phyloP scores from a whole-genome alignment of 2,888 invertebrate genomes.

The Pristionchus exspectatus region DNA sequence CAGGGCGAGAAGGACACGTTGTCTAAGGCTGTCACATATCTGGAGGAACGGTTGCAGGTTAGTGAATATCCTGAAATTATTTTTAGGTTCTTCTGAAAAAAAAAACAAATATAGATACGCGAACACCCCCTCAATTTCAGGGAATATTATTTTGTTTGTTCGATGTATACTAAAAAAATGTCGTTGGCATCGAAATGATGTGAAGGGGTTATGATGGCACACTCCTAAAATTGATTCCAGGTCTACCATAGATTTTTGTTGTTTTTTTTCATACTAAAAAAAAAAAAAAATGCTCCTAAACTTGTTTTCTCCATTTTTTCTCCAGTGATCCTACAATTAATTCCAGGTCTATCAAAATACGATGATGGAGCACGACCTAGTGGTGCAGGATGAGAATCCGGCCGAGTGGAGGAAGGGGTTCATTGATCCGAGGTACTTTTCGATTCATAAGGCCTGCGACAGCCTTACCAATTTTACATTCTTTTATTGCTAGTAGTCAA shows the following conservation, averaged over 20 bases:
- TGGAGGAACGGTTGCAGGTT: constrained; percentile 73
- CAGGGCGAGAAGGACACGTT: constrained; percentile 68
- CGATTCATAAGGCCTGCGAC: no score
- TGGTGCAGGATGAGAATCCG: constrained; percentile 70
- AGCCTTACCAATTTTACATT: no score
- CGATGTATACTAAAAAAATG: no score
- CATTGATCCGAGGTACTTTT: constrained; percentile 68
- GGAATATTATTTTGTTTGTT: no score
- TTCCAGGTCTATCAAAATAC: constrained; percentile 72
- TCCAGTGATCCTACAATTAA: neutral
- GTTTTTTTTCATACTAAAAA: neutral
- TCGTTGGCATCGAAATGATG: no score
- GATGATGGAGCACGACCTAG: constrained; percentile 74
- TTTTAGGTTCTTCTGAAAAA: neutral
- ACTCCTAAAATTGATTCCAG: neutral
- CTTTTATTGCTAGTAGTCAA: no score
- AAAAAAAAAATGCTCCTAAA: neutral
- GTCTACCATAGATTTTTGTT: no score
- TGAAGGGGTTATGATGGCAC: no score
- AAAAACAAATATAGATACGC: no score
- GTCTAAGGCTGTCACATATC: constrained; percentile 70
- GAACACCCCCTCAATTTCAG: no score
- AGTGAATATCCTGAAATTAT: neutral
- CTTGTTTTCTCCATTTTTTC: neutral
- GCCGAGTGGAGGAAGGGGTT: constrained; percentile 73